Evolutionary conservation across 2,888 invertebrate genomes (phyloP).

Genomic region (Aquatica leii): DNA sequence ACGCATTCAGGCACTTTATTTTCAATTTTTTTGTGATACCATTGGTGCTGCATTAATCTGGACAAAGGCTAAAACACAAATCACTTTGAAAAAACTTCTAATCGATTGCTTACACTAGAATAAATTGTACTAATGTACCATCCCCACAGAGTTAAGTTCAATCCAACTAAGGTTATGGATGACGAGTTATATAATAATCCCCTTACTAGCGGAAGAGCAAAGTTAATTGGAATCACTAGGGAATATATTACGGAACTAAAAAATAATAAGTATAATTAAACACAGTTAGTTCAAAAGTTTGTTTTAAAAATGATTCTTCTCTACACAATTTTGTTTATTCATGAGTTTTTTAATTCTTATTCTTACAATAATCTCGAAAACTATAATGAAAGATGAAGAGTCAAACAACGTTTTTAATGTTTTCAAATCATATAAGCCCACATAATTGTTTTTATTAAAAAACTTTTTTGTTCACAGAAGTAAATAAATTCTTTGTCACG

Average conservation of each 20-base stretch:
- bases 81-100: slow-evolving; percentile 3
- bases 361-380: too few species aligned
- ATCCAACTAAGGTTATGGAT: slow-evolving; percentile 25
- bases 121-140: slow-evolving; percentile 39
- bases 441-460: too few species aligned
- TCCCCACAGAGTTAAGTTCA: slow-evolving; percentile 40
- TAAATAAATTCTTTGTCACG: too few species aligned
- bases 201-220: slow-evolving; percentile 37
- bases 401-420: too few species aligned
- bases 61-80: slow-evolving; percentile 42
- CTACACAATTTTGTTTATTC: too few species aligned
- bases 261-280: not conserved
- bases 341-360: too few species aligned
- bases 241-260: slow-evolving; percentile 38
- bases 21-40: slow-evolving; percentile 36
- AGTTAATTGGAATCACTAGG: slow-evolving; percentile 36
- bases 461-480: too few species aligned
- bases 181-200: slow-evolving; percentile 32
- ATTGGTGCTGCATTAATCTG: slow-evolving; percentile 44
- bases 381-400: too few species aligned
- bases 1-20: slow-evolving; percentile 40
- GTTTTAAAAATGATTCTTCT: too few species aligned
- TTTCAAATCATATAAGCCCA: too few species aligned
- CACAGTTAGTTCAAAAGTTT: too few species aligned
- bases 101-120: slow-evolving; percentile 37